Evolutionary conservation across 2,888 invertebrate species (phyloP).

Genomic region (Pyrgus malvae): DNA sequence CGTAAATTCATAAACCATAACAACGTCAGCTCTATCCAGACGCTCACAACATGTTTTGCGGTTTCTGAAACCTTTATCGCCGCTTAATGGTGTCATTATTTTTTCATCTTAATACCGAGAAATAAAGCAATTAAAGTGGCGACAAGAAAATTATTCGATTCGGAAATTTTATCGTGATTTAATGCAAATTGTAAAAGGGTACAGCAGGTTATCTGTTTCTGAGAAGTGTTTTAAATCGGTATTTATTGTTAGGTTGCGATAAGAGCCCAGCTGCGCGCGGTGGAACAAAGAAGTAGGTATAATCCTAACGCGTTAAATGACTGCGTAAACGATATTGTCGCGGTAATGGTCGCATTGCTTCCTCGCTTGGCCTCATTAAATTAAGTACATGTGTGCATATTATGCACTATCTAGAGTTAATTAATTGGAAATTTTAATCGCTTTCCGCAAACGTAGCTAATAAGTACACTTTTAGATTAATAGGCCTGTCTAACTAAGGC

Average conservation of each 20-base stretch:
- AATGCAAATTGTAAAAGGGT: slow-evolving; percentile 44
- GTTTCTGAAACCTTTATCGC: neutral
- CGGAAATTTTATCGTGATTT: slow-evolving; percentile 41
- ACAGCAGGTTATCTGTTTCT: slow-evolving; percentile 57
- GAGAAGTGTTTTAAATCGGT: slow-evolving; percentile 67
- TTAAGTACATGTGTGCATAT: slow-evolving; percentile 46
- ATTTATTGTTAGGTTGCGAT: slow-evolving; percentile 69
- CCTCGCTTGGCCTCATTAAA: slow-evolving; percentile 51
- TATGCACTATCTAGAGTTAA: slow-evolving; percentile 65
- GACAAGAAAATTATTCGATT: slow-evolving; percentile 22
- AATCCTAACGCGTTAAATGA: slow-evolving; percentile 59
- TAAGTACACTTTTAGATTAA: slow-evolving; percentile 7
- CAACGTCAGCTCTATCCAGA: neutral
- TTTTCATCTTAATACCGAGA: slow-evolving; percentile 8
- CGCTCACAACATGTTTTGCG: neutral
- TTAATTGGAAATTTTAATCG: slow-evolving; percentile 48
- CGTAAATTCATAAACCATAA: slow-evolving; percentile 5
- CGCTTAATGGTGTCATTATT: neutral
- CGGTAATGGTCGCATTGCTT: slow-evolving; percentile 46
- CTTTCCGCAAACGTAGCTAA: slow-evolving; percentile 27
- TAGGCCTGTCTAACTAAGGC: neutral
- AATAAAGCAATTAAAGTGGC: slow-evolving; percentile 23
- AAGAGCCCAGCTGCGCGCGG: slow-evolving; percentile 71
- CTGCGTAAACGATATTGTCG: slow-evolving; percentile 54
- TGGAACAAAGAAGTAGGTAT: slow-evolving; percentile 72